Base-by-base conservation (phyloP, 2,113 vertebrate species). In the Mastomys coucha region DNA sequence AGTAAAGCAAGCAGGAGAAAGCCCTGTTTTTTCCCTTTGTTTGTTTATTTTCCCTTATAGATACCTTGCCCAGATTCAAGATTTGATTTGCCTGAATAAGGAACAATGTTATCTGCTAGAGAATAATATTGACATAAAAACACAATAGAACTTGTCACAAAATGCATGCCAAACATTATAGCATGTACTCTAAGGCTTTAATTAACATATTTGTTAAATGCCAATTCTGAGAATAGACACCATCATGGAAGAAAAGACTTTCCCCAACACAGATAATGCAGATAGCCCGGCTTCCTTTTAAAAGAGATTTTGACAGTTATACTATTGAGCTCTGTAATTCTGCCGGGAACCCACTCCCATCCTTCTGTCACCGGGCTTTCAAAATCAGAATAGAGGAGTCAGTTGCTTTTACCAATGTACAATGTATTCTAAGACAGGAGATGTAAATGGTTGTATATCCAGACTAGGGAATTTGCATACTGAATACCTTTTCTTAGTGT, bases 151-250 rank as follows among this genome's bases (percentile, higher is more conserved):
- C 96, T 96, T 98, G 97, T 98, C 97, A 98, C 93, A 97, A 97
- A 98, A 95, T 89, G 88, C 97, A 96, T 95, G 96, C 45, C 82
- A 93, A 91, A 91, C 92, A 92, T 93, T 96, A 96, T 92, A 89
- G 70, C 96, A 51, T 92, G 95, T 49, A 94, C 91, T 97, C 96
- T 96, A 97, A 73, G 93, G 94, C 53, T 91, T 85, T 98, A 98
- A 98, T 98, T 98, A 98, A 96, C 77, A 94, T 96, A 81, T 97
- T 97, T 97, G 97, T 96, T 96, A 96, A 97, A 98, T 96, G 97
- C 33, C 88, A 92, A 28, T 97, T 95, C 97, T 95, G 96, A 20
- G 16, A 97, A 97, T 73, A 96, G 89, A 93, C 76, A 89, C 81
- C 81, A 98, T 95, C 98, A 91, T 97, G 97, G 91, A 87, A 97